Base-by-base conservation (phyloP, 1,140 invertebrate genomes). In the Anadara kagoshimensis region DNA sequence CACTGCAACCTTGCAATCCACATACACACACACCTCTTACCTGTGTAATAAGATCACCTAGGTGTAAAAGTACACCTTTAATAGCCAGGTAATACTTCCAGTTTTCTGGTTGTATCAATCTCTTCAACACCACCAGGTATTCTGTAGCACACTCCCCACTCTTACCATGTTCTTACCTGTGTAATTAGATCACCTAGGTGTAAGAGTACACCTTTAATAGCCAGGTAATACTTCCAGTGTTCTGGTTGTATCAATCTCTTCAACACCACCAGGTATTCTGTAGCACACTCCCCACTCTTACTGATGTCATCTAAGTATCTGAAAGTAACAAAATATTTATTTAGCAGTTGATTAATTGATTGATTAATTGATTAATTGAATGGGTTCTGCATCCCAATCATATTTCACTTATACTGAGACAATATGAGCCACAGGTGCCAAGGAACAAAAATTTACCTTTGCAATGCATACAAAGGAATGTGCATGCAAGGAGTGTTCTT, bases 91-190 rank as follows among this genome's bases (percentile, higher is more conserved):
- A 98, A 85, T 97, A 76, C 93, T 93, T 49, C 97, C 91, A 71
- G 22, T 95, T 95, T 0, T 93, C 93, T 91, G 63, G 93, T 14
- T 82, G 81, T 36, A 97, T 94, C 22, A 98, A 90, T 79, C 91
- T 94, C 85, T 97, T 94, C 88, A 97, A 98, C 20, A 89, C 79
- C 20, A 61, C 64, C 44, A 89, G 71, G 84, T 97, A 99, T 86
- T 99, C 96, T n/a, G 94, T 93, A 69, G 96, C 95, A 79, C 94
- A 94, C 88, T 98, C 96, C 3, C 97, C 97, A 78, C 84, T 85
- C 22, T 74, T 79, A 16, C 87, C n/a, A n/a, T n/a, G n/a, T n/a
- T 59, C 69, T 79, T 70, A 87, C 87, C 77, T 92, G 91, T 0
- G 94, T 96, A 70, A 99, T 92, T 0, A 98, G 90, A 78, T 95